A percentile compares a stretch with the other conserved stretches of the same genome.
Conservation (phyloP, 2,797 vertebrate species). For the Dromococcyx pavoninus region DNA sequence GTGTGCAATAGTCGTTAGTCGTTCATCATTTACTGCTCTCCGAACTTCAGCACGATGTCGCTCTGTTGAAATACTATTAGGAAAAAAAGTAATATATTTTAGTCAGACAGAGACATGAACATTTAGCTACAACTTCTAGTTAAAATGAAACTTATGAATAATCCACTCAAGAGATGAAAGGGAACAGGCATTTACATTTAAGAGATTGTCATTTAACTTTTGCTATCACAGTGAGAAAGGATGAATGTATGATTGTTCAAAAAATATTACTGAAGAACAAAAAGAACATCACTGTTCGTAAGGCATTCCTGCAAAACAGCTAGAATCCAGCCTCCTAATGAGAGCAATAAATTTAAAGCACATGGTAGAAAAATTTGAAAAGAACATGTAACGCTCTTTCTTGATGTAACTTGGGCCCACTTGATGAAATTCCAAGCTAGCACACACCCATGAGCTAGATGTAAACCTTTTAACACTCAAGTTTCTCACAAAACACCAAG, state of each 20-base stretch:
- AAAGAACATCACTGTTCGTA: background rate
- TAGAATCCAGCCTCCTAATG: background rate
- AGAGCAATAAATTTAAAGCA: background rate
- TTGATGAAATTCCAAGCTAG: background rate
- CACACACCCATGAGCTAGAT: background rate
- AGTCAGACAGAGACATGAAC: background rate
- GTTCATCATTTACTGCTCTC: conserved; percentile 97
- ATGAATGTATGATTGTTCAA: background rate
- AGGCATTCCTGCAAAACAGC: background rate
- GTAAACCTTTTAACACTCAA: background rate
- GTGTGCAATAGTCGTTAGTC: conserved; percentile 95
- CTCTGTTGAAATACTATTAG: conserved; percentile 93
- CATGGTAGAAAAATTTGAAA: background rate
- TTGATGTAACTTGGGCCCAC: background rate
- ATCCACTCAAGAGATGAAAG: background rate
- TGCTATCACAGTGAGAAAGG: background rate
- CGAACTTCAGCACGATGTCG: conserved; percentile 97
- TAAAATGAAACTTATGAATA: conserved; percentile 8
- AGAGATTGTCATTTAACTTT: background rate
- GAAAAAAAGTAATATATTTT: conserved; percentile 20
- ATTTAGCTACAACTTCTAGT: background rate
- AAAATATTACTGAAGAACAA: background rate
- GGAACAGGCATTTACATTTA: background rate
- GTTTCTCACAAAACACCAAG: background rate
- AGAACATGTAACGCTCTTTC: background rate